Conservation (phyloP, 2,888 invertebrate genomes). For the Fragum whitleyi region DNA sequence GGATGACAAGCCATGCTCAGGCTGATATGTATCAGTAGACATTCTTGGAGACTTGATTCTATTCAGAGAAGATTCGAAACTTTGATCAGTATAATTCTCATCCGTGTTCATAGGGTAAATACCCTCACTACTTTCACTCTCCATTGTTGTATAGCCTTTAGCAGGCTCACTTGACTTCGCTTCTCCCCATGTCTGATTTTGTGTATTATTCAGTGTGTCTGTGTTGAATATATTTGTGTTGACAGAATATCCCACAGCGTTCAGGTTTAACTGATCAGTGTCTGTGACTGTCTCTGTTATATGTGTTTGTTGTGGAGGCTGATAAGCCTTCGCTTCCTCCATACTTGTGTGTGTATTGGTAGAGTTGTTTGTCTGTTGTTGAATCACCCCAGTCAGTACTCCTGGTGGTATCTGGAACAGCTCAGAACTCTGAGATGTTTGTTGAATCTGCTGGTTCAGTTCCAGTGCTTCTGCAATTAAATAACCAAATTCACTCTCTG, state of each 20-base stretch:
- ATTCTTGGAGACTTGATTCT: conserved; percentile 36
- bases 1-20: conserved; percentile 33
- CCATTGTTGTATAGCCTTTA: not conserved
- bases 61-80: conserved; percentile 23
- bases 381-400: conserved; percentile 57
- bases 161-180: not conserved
- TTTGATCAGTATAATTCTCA: conserved; percentile 22
- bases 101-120: conserved; percentile 18
- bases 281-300: conserved; percentile 5
- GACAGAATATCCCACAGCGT: not conserved
- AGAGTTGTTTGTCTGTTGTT: not conserved
- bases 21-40: conserved; percentile 30
- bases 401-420: conserved; percentile 78
- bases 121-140: conserved; percentile 20
- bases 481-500: not conserved
- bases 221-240: conserved; percentile 21
- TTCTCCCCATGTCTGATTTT: conserved; percentile 20
- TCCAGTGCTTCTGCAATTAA: conserved; percentile 75
- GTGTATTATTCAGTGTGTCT: not conserved
- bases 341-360: conserved; percentile 19
- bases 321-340: conserved; percentile 19
- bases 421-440: conserved; percentile 55
- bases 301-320: conserved; percentile 7
- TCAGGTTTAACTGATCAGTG: conserved; percentile 2
- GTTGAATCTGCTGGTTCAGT: conserved; percentile 73